Conservation (phyloP, 2,797 vertebrate genomes). For the Pteropus rufus region DNA sequence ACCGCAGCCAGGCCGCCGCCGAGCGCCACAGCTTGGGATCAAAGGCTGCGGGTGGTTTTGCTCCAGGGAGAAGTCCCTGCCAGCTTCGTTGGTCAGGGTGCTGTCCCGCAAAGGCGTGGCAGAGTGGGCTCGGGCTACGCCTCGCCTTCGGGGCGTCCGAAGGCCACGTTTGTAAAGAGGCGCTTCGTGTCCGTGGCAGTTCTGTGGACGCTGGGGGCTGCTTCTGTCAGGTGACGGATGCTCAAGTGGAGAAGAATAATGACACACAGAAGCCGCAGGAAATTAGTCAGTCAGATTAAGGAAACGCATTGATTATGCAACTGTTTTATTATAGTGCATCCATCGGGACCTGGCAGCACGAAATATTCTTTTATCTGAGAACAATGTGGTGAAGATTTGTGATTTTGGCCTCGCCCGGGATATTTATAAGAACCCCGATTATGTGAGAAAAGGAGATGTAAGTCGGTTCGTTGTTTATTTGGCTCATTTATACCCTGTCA, state of each 20-base stretch:
- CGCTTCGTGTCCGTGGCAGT: not conserved
- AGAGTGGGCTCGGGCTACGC: not conserved
- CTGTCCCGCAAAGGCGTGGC: not conserved
- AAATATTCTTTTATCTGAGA: slow-evolving; percentile 95
- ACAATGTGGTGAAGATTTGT: slow-evolving; percentile 97
- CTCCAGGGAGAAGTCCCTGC: not conserved
- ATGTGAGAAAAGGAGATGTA: slow-evolving; percentile 97
- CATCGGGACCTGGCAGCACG: slow-evolving; percentile 95
- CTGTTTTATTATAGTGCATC: slow-evolving; percentile 89
- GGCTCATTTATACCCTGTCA: slow-evolving; percentile 34
- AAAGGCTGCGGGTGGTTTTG: not conserved
- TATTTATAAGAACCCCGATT: slow-evolving; percentile 97
- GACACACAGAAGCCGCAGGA: slow-evolving; percentile 64
- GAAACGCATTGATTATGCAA: slow-evolving; percentile 74
- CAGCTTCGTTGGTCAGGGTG: not conserved
- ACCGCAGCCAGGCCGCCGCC: not conserved
- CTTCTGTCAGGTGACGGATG: not conserved
- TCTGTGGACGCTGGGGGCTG: not conserved
- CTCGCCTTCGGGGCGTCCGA: not conserved
- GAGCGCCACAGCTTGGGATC: not conserved
- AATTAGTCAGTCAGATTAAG: slow-evolving; percentile 49
- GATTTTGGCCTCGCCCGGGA: slow-evolving; percentile 96
- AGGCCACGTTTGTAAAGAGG: not conserved
- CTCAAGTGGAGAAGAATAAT: slow-evolving; percentile 34
- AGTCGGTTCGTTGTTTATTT: slow-evolving; percentile 79